Conservation (phyloP, 1,140 invertebrate genomes). For the Drosophila fuyamai region DNA sequence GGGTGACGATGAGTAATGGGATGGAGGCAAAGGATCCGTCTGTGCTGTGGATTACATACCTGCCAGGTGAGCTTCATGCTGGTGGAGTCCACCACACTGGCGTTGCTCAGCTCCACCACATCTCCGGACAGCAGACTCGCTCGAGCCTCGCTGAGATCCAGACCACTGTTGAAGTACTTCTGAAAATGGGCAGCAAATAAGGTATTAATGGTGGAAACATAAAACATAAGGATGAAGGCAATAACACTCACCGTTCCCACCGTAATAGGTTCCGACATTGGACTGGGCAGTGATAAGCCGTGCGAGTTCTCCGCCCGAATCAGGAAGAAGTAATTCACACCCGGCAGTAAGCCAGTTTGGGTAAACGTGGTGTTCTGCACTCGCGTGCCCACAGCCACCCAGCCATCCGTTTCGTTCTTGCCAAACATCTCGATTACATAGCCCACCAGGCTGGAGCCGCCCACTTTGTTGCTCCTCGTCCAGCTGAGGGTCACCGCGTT, state of each 20-base stretch:
- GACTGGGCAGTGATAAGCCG: constrained; percentile 90
- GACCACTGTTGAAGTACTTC: constrained; percentile 86
- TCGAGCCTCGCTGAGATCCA: constrained; percentile 87
- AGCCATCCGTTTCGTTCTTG: constrained; percentile 85
- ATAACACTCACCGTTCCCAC: constrained; percentile 77
- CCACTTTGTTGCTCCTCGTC: constrained; percentile 91
- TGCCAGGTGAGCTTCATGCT: constrained; percentile 94
- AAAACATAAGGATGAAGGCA: too few species aligned
- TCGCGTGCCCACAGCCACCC: constrained; percentile 87
- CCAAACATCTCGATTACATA: constrained; percentile 91
- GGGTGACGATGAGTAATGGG: constrained; percentile 35
- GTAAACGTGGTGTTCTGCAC: constrained; percentile 88
- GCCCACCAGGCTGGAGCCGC: constrained; percentile 92
- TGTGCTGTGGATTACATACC: constrained; percentile 85
- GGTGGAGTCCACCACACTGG: constrained; percentile 92
- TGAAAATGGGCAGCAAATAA: constrained; percentile 4
- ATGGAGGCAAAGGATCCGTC: not conserved
- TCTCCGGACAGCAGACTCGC: constrained; percentile 89
- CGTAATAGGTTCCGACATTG: constrained; percentile 88
- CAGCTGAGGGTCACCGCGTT: constrained; percentile 92
- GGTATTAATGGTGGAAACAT: not conserved
- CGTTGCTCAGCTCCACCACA: constrained; percentile 92
- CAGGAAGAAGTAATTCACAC: constrained; percentile 93
- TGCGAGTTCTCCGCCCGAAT: constrained; percentile 94
- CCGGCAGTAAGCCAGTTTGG: constrained; percentile 89